A percentile compares a stretch with the other conserved stretches of the same genome.
Evolutionary conservation across 2,888 invertebrate species (phyloP).

Genomic region (Lepeophtheirus nordmannii): DNA sequence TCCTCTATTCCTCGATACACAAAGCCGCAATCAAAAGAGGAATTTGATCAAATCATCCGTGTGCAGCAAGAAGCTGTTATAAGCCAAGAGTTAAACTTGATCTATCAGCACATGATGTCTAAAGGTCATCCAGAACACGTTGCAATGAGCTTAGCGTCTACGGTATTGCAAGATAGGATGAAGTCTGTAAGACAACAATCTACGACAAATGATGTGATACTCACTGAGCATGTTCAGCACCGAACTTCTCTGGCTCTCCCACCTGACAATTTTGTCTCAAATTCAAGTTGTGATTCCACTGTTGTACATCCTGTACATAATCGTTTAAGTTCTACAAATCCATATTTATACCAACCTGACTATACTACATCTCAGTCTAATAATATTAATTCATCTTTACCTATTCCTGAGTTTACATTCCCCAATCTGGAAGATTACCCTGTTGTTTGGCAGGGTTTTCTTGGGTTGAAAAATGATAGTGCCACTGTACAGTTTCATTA

Average conservation of each 20-base stretch:
- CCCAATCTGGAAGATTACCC: constrained; percentile 30
- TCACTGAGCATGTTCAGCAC: neutral
- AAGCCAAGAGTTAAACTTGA: constrained; percentile 26
- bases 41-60: constrained; percentile 8
- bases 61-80: constrained; percentile 19
- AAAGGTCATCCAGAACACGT: constrained; percentile 9
- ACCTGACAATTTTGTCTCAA: neutral
- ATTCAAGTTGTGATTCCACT: constrained; percentile 6
- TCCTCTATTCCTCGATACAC: too few species aligned
- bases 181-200: neutral
- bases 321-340: constrained; percentile 15
- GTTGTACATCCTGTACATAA: neutral
- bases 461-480: constrained; percentile 89
- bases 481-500: constrained; percentile 98
- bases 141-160: neutral
- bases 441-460: constrained; percentile 89
- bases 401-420: constrained; percentile 36
- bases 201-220: neutral
- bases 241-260: neutral
- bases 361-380: neutral
- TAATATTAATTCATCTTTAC: too few species aligned
- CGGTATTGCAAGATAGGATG: neutral
- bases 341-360: constrained; percentile 25
- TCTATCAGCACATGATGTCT: neutral
- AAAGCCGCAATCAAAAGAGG: too few species aligned